phyloP scores from a whole-genome alignment of 2,113 vertebrate genomes.

The Cyrtonyx montezumae region DNA sequence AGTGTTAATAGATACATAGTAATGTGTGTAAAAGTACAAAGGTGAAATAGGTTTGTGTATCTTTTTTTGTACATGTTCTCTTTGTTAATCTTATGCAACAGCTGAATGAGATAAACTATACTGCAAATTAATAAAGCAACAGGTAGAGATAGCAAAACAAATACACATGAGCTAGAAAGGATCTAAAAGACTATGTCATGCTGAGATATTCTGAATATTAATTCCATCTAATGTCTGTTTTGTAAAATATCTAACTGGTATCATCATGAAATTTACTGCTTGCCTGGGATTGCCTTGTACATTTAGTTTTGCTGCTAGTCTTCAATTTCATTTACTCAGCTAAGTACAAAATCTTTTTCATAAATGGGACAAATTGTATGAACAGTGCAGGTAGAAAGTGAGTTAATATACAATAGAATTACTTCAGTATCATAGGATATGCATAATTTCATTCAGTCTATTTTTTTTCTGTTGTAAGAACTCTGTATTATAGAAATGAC shows the following conservation, averaged over 20 bases:
- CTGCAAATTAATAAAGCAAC: neutral
- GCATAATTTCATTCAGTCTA: neutral
- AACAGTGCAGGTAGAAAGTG: neutral
- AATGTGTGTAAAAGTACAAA: neutral
- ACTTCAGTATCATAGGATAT: neutral
- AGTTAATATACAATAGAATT: neutral
- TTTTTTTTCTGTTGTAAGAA: neutral
- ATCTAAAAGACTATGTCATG: neutral
- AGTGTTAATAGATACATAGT: neutral
- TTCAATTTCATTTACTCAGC: neutral
- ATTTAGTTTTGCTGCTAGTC: neutral
- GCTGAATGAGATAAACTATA: neutral
- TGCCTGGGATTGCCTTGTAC: neutral
- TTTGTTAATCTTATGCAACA: neutral
- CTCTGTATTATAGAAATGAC: neutral
- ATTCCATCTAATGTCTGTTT: neutral
- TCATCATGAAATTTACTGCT: neutral
- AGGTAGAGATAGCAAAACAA: neutral
- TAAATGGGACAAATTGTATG: neutral
- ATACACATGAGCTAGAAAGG: neutral
- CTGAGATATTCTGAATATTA: neutral
- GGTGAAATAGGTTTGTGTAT: neutral
- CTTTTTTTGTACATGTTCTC: neutral
- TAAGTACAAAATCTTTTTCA: neutral
- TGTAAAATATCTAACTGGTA: neutral